Base-by-base conservation (phyloP, 1,140 invertebrate genomes). In the Lucilia cuprina region DNA sequence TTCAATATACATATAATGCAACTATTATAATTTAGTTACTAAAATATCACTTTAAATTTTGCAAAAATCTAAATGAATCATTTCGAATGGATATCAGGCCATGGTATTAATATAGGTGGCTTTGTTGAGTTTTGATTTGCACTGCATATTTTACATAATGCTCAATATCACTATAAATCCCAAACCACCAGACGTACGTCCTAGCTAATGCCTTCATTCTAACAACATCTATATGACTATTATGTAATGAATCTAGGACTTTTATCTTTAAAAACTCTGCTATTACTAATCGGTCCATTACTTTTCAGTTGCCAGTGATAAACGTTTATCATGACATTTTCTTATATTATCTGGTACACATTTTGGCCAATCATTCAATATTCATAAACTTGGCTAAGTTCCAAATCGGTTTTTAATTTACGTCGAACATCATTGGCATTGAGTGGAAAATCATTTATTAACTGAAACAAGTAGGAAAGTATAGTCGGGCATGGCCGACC, bases 31-130 rank as follows among this genome's bases (percentile, higher is more conserved):
- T n/a, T n/a, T n/a, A n/a, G n/a, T 78, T 49, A 85, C 60, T 30
- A 84, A 65, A 80, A 84, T 70, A 82, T 8, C 19, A 21, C 47
- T 83, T 65, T 60, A 41, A 77, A 84, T 41, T 80, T 74, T 34
- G 74, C 47, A 84, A 82, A 83, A 84, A 84, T 84, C 84, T n/a
- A 83, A n/a, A 77, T 84, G 84, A 35, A 84, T 77, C 30, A 70
- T 7, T 65, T 84, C 84, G 75, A 75, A 83, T 14, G 80, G 60
- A 47, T 41, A 74, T 17, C 25, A 35, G 34, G 60, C 78, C 80
- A 84, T 21, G 55, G 30, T 82, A 34, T 74, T 12, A 41, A 17
- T 60, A 34, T 55, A n/a, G n/a, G n/a, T 50, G 50, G 10, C 35
- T 41, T 41, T 41, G 35, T 41, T 41, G 8, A 21, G 21, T 41